Percentiles rank a stretch among this genome's conserved stretches.
Conservation (phyloP, 2,888 invertebrate species). For the Phoenoteleia sp. region DNA sequence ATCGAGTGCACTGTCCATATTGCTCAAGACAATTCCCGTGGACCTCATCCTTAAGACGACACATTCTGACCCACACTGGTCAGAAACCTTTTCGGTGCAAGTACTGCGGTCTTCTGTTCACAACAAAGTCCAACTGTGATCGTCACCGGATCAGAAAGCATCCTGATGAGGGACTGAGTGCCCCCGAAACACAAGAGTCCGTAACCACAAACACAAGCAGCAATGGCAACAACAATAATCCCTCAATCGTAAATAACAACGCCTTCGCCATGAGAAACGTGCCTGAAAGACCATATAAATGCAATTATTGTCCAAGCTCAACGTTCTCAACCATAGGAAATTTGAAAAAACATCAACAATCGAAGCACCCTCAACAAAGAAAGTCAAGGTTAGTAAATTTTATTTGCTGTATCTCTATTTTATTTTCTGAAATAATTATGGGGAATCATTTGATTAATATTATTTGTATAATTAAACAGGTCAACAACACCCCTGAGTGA, state of each 20-base stretch:
- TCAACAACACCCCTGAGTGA: constrained; percentile 84
- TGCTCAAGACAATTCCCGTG: constrained; percentile 98
- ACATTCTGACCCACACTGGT: constrained; percentile 97
- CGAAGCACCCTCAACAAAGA: constrained; percentile 89
- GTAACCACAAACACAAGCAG: constrained; percentile 32
- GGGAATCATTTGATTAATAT: not conserved
- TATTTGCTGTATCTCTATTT: not conserved
- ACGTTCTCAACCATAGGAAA: constrained; percentile 94
- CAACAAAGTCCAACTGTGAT: constrained; percentile 99
- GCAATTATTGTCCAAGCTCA: constrained; percentile 93
- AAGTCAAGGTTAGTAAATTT: constrained; percentile 79
- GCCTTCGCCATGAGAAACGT: constrained; percentile 89
- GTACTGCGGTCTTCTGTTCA: constrained; percentile 97
- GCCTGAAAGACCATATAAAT: constrained; percentile 93
- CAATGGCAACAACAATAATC: constrained; percentile 74
- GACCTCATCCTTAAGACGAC: constrained; percentile 98
- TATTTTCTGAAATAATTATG: not conserved
- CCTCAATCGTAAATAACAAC: constrained; percentile 83
- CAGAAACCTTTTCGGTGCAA: constrained; percentile 99
- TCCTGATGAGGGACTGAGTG: constrained; percentile 87
- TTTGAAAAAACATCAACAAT: constrained; percentile 92
- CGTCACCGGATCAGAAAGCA: constrained; percentile 97
- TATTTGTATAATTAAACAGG: constrained; percentile 10
- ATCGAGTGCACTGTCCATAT: constrained; percentile 97
- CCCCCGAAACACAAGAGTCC: constrained; percentile 84